These are phyloP conservation scores for Struthio camelus DNA, from an alignment of 2,113 vertebrate species.

Conservation along the genomic window DNA sequence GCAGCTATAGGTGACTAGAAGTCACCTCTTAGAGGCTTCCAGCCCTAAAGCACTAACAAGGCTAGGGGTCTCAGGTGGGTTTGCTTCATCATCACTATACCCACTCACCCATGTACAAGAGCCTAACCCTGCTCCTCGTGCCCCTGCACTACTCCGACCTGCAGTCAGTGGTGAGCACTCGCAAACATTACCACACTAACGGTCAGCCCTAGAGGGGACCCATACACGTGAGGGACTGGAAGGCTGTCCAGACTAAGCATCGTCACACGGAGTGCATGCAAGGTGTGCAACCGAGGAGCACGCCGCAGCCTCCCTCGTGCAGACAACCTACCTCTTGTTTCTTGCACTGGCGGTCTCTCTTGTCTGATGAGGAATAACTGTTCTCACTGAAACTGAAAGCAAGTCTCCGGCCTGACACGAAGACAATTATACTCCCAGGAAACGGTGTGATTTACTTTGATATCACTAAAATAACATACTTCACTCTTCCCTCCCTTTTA, in stretches of 20 bases:
- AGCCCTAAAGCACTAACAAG: not conserved
- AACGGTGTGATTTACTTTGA: not conserved
- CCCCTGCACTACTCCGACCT: too few relatives aligned
- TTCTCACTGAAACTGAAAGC: not conserved
- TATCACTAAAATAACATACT: not conserved
- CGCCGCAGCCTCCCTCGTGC: too few relatives aligned
- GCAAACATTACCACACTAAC: not conserved
- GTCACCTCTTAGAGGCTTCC: not conserved
- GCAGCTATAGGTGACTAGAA: not conserved
- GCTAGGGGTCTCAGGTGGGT: not conserved
- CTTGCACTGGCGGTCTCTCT: not conserved
- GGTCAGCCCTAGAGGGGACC: not conserved
- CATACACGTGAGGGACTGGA: not conserved
- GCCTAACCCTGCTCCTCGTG: not conserved
- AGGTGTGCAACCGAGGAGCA: accelerated
- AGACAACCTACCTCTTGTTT: not conserved
- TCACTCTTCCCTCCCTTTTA: not conserved
- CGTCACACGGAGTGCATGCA: accelerated
- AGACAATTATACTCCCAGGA: not conserved
- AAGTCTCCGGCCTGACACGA: not conserved
- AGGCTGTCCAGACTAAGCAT: not conserved
- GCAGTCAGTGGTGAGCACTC: not conserved
- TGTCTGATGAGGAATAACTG: accelerated
- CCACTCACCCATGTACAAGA: accelerated
- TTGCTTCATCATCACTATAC: not conserved